phyloP scores from a whole-genome alignment of 92 coral and sea anemone species.

The Zoanthus gigantus region DNA sequence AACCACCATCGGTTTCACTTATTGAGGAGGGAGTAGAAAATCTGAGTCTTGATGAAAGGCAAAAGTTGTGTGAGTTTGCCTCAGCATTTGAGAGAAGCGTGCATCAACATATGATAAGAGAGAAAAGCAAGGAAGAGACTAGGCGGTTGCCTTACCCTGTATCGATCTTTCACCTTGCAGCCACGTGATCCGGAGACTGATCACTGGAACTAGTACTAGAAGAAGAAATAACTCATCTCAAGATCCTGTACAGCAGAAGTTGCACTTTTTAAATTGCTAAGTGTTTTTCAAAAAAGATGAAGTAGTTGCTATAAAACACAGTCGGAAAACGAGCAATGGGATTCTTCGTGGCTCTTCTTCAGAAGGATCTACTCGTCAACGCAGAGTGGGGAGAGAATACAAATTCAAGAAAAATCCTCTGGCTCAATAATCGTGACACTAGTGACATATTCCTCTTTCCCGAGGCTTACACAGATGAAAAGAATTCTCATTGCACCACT shows the following conservation, averaged over 20 bases:
- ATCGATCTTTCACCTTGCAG: constrained; percentile 27
- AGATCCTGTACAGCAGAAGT: not conserved
- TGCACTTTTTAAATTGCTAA: not conserved
- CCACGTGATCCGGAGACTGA: constrained; percentile 9
- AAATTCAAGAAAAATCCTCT: constrained; percentile 31
- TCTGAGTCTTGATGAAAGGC: not conserved
- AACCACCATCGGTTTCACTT: not conserved
- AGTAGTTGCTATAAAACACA: constrained; percentile 60
- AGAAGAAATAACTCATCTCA: not conserved
- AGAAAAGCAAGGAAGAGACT: constrained; percentile 60
- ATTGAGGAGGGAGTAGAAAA: not conserved
- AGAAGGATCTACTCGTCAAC: constrained; percentile 57
- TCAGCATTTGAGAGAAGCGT: constrained; percentile 44
- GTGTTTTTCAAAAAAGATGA: constrained; percentile 25
- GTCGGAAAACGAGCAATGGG: constrained; percentile 54
- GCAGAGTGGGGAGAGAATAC: constrained; percentile 23
- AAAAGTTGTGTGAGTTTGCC: constrained; percentile 48
- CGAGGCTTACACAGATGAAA: constrained; percentile 47
- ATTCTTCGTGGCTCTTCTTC: constrained; percentile 53
- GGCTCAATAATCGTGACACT: constrained; percentile 43
- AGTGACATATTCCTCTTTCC: constrained; percentile 38
- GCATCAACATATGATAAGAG: constrained; percentile 44
- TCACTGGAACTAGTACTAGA: not conserved
- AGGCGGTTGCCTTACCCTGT: constrained; percentile 57
- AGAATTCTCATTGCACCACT: constrained; percentile 53